Evolutionary conservation across 2,797 vertebrate genomes (phyloP).

Genomic region (Eurystomus glaucurus): DNA sequence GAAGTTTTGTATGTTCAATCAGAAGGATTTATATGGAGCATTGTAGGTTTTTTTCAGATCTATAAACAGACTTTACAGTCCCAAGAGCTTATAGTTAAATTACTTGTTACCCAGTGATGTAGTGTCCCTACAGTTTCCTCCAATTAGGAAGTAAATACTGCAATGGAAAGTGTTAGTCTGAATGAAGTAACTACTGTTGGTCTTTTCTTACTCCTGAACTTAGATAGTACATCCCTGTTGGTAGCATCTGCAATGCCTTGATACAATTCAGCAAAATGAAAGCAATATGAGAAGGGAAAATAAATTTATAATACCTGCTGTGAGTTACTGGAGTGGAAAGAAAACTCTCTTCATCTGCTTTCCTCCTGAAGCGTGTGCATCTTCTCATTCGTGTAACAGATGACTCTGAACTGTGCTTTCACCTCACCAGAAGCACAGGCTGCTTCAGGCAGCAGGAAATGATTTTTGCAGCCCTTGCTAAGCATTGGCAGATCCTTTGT

Average conservation of each 20-base stretch:
- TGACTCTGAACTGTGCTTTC: slow-evolving; percentile 46
- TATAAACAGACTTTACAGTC: not conserved
- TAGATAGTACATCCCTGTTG: not conserved
- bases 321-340: slow-evolving; percentile 48
- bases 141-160: not conserved
- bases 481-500: slow-evolving; percentile 42
- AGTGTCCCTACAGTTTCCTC: not conserved
- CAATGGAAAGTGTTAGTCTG: not conserved
- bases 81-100: not conserved
- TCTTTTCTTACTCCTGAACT: not conserved
- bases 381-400: slow-evolving; percentile 44
- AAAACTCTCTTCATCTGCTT: slow-evolving; percentile 62
- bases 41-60: not conserved
- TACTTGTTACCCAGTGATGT: not conserved
- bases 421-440: slow-evolving; percentile 19
- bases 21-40: not conserved
- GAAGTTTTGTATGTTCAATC: not conserved
- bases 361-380: slow-evolving; percentile 33
- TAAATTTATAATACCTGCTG: slow-evolving; percentile 46
- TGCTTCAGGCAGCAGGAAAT: slow-evolving; percentile 50
- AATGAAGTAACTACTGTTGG: not conserved
- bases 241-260: not conserved
- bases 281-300: slow-evolving; percentile 29
- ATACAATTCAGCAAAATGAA: slow-evolving; percentile 39
- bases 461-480: not conserved